A percentile compares a stretch with the other conserved stretches of the same genome.
Evolutionary conservation across 64 coral and sea anemone species (phyloP).

Genomic region (Catalaphyllia jardinei): DNA sequence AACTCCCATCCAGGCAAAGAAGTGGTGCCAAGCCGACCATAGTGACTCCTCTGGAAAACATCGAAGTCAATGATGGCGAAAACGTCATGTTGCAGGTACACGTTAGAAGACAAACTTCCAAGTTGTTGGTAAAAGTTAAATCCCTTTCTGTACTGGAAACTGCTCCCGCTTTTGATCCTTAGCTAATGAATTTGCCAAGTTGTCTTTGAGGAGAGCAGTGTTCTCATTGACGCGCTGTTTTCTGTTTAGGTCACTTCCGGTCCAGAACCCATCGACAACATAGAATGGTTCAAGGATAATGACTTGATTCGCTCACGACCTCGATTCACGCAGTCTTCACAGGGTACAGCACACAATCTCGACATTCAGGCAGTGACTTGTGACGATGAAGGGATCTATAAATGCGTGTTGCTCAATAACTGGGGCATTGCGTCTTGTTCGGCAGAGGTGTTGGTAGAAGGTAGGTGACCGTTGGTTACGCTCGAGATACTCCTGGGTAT

Average conservation of each 20-base stretch:
- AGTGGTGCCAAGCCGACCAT: conserved; percentile 79
- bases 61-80: conserved; percentile 78
- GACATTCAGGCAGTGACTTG: conserved; percentile 51
- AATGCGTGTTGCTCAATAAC: conserved; percentile 87
- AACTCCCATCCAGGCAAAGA: conserved; percentile 35
- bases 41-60: conserved; percentile 44
- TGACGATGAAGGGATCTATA: conserved; percentile 93
- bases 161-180: too few species aligned
- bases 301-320: conserved; percentile 66
- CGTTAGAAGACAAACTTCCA: background rate
- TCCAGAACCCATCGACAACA: conserved; percentile 72
- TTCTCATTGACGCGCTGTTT: background rate
- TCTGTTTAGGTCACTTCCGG: conserved; percentile 70
- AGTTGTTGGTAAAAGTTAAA: background rate
- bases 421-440: conserved; percentile 82
- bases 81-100: conserved; percentile 46
- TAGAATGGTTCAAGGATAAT: conserved; percentile 97
- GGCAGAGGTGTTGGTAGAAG: conserved; percentile 86
- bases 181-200: too few species aligned
- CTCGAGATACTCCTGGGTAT: background rate
- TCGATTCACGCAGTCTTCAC: conserved; percentile 64
- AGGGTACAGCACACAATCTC: conserved; percentile 45
- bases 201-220: too few species aligned
- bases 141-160: too few species aligned
- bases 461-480: conserved; percentile 14